Base-by-base conservation (phyloP, 2,113 vertebrate genomes). In the Zapornia atra region DNA sequence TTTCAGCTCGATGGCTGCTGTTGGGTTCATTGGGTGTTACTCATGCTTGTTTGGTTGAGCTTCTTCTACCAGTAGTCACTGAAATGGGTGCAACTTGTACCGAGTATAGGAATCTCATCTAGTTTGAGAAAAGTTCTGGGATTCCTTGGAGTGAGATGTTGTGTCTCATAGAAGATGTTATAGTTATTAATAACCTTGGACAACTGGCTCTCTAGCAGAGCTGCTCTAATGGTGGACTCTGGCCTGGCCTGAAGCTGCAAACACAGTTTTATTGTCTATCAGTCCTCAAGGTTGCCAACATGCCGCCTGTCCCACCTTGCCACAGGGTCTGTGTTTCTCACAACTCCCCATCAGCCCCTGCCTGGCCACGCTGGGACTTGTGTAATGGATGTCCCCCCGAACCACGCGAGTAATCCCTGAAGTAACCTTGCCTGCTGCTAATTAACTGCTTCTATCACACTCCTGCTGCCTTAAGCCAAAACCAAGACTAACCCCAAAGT, bases 381-480 rank as follows among this genome's bases (percentile, higher is more conserved):
- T 76, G 88, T 1, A 2, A 53, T 65, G 90, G 92, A 91, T 69
- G 26, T 44, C 31, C 69, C 60, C 78, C 28, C 81, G 89, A 54
- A 86, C 24, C 44, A 24, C 6, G 50, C 0, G 0, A 68, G 63
- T 25, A 79, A 51, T 65, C 44, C 76, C 68, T 66, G 82, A 81
- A 77, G 80, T 94, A 95, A 96, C 72, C 65, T 36, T 95, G 73
- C 69, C 85, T 96, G 89, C 83, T 83, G 78, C 95, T 95, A 78
- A 90, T 86, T 96, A 95, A 85, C 82, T 66, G 82, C 89, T 93
- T 90, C 54, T 92, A 1, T 82, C 59, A 38, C 3, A 1, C 77
- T 81, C 34, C 61, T 31, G 54, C 81, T 59, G 54, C 61, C 82
- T 82, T 81, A 13, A 93, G 82, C 65, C 57, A 40, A 68, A 60